Percentiles rank a stretch among this genome's conserved stretches.
Evolutionary conservation across 1,140 invertebrate genomes (phyloP).

Genomic region (Thaumatotibia leucotreta): DNA sequence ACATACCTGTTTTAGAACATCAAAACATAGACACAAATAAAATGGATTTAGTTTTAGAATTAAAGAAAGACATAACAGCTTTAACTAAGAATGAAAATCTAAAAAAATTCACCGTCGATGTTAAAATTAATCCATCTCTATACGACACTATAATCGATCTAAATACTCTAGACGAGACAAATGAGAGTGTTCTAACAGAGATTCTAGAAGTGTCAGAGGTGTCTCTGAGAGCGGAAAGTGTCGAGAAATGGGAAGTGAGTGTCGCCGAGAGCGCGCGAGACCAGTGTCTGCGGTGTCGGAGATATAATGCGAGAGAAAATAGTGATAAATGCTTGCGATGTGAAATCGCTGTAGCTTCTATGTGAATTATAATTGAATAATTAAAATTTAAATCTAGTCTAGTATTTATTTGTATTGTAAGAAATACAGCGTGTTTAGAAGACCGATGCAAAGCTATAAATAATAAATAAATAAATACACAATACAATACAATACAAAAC

Average conservation of each 20-base stretch:
- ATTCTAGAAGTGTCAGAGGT: constrained; percentile 51
- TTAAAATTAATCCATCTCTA: constrained; percentile 67
- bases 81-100: constrained; percentile 76
- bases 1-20: constrained; percentile 65
- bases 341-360: constrained; percentile 29
- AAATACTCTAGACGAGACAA: constrained; percentile 36
- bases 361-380: too few relatives aligned
- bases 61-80: constrained; percentile 80
- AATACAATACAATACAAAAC: too few relatives aligned
- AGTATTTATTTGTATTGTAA: too few relatives aligned
- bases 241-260: constrained; percentile 37
- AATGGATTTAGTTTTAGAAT: constrained; percentile 79
- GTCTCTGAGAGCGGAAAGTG: constrained; percentile 36
- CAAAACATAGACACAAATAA: constrained; percentile 55
- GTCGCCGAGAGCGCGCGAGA: constrained; percentile 38
- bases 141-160: constrained; percentile 56
- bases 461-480: too few relatives aligned
- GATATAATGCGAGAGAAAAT: constrained; percentile 51
- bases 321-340: constrained; percentile 62
- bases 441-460: too few relatives aligned
- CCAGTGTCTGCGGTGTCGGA: constrained; percentile 63
- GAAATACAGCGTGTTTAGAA: too few relatives aligned
- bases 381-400: too few relatives aligned
- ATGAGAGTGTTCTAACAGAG: constrained; percentile 58
- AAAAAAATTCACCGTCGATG: constrained; percentile 73